Percentiles rank a stretch among this genome's conserved stretches.
These are phyloP conservation scores for Napeogenes sylphis DNA, from an alignment of 2,888 invertebrate species.

Conservation along the genomic window DNA sequence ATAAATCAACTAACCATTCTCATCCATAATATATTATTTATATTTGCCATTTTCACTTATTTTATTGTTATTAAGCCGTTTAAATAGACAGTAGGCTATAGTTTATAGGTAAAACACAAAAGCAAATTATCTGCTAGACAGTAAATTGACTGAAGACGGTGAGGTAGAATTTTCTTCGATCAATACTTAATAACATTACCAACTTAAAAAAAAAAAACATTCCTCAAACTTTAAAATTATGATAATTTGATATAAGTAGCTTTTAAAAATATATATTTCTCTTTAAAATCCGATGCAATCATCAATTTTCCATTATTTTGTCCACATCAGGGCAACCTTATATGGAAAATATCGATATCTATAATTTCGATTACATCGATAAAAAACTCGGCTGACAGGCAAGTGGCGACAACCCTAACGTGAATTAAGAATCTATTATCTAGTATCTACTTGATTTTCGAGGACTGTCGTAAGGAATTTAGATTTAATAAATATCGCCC, in stretches of 20 bases:
- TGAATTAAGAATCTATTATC: conserved; percentile 36
- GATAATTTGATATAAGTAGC: too few species aligned
- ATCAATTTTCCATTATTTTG: conserved; percentile 24
- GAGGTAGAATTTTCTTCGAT: background rate
- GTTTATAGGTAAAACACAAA: background rate
- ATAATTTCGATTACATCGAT: conserved; percentile 1
- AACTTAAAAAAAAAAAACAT: conserved; percentile 3
- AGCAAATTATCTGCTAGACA: background rate
- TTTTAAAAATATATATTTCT: conserved; percentile 6
- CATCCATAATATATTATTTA: conserved; percentile 50
- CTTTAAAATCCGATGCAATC: conserved; percentile 26
- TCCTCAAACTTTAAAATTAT: too few species aligned
- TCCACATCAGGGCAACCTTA: background rate
- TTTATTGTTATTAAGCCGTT: background rate
- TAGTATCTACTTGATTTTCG: conserved; percentile 40
- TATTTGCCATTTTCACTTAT: conserved; percentile 49
- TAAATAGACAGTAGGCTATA: background rate
- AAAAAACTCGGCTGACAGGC: background rate
- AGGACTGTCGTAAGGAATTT: conserved; percentile 52
- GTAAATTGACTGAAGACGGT: background rate
- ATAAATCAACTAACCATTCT: conserved; percentile 51
- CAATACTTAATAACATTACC: conserved; percentile 1
- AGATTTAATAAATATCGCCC: conserved; percentile 45
- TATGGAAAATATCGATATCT: background rate
- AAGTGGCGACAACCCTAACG: conserved; percentile 49